Evolutionary conservation across 2,888 invertebrate genomes (phyloP), one percentile per base, ranked within the genome.

Genomic region (Eumacrocentrus americanus): DNA sequence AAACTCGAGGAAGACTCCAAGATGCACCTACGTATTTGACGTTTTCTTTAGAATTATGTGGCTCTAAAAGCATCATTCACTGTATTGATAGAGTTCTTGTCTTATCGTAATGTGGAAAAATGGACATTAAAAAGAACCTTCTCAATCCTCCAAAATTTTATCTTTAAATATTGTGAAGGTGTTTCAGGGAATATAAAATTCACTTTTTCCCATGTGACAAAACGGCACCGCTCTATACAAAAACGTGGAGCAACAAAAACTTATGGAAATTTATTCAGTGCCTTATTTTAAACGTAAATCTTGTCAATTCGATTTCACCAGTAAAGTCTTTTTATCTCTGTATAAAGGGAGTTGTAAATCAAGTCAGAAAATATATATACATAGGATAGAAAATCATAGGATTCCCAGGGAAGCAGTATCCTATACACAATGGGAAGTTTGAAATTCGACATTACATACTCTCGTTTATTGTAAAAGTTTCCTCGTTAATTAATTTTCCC

Each of bases 1-100:
- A 46, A 46, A 46, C 14, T 6, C 12, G n/a, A 23, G 46, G 22
- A 46, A 22, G n/a, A 46, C 25, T 23, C 12, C 12, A 22, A 12
- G 20, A 46, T 46, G 46, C 46, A 46, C 46, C 46, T 46, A 46
- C 46, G 46, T 22, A 25, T 25, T 46, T 25, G 9, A 46, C 46
- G 23, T 46, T 46, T 46, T 46, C 23, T 46, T 46, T 12, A 1
- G 46, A 23, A 46, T 22, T 22, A 22, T 23, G 7, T 25, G 44
- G 11, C 25, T 11, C 6, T 12, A 25, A 25, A 46, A 12, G 25
- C 11, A 46, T 46, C 11, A 46, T 46, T 46, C 46, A 46, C 12
- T 14, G 14, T 11, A 14, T 23, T 46, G 23, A 29, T 29, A 6
- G 29, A 29, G 29, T 29, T 9, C 4, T 29, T 6, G 46, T 25